Base-by-base conservation (phyloP, 2,888 invertebrate genomes). In the Timema cristinae region DNA sequence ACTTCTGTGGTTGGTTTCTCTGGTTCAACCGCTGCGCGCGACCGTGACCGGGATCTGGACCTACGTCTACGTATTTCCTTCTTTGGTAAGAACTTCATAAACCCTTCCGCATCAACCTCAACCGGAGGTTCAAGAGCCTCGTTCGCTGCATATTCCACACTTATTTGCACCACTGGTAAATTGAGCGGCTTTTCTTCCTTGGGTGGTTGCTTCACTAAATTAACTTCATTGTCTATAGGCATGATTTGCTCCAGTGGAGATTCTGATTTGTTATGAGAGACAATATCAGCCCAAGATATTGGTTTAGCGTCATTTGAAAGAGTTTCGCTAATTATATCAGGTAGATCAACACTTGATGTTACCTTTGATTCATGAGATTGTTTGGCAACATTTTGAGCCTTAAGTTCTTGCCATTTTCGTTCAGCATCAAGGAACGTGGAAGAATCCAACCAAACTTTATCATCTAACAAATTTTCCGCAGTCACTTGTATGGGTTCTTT, bases 81-180 rank as follows among this genome's bases (percentile, higher is more conserved):
- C 76, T 82, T 83, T 32, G 83, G 83, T 7, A 85, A 77, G 69
- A 81, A 82, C 78, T 85, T 84, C 72, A 84, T 81, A 76, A 86
- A 85, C 67, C 84, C 85, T 76, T 85, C 83, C 13, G 80, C 77
- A 74, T 82, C 84, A 49, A 79, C 78, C 70, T 79, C 77, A 32
- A 78, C 77, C 69, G 80, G 71, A 72, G 79, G 79, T 75, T 81
- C 80, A 0, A 80, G 78, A 49, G 79, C 78, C 13, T 76, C 74
- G 74, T 79, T 78, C 8, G 79, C 78, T 59, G 79, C 77, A 61
- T 80, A 76, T 51, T 81, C 79, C 9, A 79, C 79, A 6, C 76
- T 69, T 66, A 82, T 80, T 72, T 80, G 79, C 10, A 81, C 77
- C 51, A 77, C 78, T 16, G 59, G 13, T 50, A 50, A 15, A 49